Percentiles rank a stretch among this genome's conserved stretches.
phyloP scores from a whole-genome alignment of 2,113 vertebrate species.

The Semnornis frantzii region DNA sequence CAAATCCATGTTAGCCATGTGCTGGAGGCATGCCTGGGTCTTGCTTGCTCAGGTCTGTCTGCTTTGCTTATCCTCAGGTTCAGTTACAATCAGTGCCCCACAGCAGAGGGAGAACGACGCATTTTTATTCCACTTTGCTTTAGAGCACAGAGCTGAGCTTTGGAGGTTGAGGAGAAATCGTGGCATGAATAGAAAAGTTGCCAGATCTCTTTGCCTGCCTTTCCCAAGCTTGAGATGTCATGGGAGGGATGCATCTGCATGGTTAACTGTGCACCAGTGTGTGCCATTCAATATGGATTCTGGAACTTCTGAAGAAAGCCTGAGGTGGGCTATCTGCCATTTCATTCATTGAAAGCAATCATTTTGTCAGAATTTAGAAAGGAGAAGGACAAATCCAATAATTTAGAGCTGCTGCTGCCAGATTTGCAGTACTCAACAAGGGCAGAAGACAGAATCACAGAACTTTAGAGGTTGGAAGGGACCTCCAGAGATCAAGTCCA shows the following conservation, averaged over 20 bases:
- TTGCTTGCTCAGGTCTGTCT: neutral
- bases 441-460: neutral
- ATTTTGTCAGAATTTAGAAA: neutral
- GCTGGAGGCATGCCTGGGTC: neutral
- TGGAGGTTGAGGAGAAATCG: neutral
- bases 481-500: too few species aligned
- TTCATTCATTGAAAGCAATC: neutral
- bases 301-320: neutral
- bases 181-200: neutral
- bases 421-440: neutral
- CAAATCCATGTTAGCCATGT: neutral
- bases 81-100: neutral
- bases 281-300: neutral
- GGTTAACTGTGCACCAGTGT: rapidly evolving
- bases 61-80: neutral
- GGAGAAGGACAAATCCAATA: neutral
- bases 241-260: neutral
- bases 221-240: neutral
- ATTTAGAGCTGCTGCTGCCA: neutral
- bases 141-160: neutral
- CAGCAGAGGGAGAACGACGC: rapidly evolving
- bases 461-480: too few species aligned
- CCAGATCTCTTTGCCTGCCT: neutral
- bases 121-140: neutral
- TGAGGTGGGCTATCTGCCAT: neutral